phyloP scores from a whole-genome alignment of 2,888 invertebrate genomes.

The Synergus itoensis region DNA sequence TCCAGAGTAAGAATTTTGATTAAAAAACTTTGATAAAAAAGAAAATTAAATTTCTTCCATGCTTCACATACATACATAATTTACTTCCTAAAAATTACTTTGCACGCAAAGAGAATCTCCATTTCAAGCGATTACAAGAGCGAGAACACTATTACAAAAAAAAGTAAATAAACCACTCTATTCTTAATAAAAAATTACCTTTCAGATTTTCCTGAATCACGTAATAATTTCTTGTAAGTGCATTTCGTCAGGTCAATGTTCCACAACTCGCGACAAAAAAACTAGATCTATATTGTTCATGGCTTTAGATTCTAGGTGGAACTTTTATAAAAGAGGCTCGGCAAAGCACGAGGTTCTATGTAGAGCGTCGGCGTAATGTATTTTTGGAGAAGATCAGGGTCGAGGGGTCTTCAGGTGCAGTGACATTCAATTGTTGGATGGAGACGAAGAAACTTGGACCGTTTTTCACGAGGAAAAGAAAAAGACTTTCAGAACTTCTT shows the following conservation, averaged over 20 bases:
- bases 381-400: constrained; percentile 38
- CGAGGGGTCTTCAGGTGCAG: constrained; percentile 14
- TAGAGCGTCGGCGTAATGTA: constrained; percentile 24
- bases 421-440: not conserved
- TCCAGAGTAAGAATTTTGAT: too few species aligned
- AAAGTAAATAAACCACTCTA: not conserved
- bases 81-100: not conserved
- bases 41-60: not conserved
- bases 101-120: not conserved
- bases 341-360: constrained; percentile 5
- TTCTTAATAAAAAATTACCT: constrained; percentile 17
- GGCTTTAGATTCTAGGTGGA: not conserved
- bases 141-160: not conserved
- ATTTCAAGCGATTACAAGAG: not conserved
- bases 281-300: constrained; percentile 1
- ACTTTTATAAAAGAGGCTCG: not conserved
- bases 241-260: not conserved
- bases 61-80: not conserved
- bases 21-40: not conserved
- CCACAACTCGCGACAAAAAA: not conserved
- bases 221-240: not conserved
- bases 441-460: not conserved
- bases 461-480: not conserved
- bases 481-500: not conserved
- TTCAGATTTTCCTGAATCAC: not conserved